These are phyloP conservation scores for Bombus difficillimus DNA, from an alignment of 1,140 invertebrate genomes.

Conservation along the genomic window DNA sequence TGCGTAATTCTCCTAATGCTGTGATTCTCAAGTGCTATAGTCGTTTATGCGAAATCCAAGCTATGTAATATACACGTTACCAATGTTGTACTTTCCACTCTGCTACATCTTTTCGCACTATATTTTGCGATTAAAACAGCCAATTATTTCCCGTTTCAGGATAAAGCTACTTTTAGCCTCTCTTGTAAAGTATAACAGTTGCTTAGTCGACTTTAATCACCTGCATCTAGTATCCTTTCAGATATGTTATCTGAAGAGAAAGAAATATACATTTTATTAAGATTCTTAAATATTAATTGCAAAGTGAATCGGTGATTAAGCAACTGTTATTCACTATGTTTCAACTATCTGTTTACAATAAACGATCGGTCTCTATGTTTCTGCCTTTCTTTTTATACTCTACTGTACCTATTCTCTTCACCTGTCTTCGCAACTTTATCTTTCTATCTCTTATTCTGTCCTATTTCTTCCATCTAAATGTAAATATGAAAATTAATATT, in stretches of 20 bases:
- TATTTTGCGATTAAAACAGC: neutral
- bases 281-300: too few relatives aligned
- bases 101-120: neutral
- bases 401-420: slow-evolving; percentile 25
- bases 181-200: slow-evolving; percentile 25
- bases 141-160: slow-evolving; percentile 13
- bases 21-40: slow-evolving; percentile 48
- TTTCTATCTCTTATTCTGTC: slow-evolving; percentile 18
- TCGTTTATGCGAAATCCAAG: neutral
- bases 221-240: neutral
- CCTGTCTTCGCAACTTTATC: neutral
- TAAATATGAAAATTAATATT: neutral
- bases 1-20: slow-evolving; percentile 18
- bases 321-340: neutral
- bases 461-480: slow-evolving; percentile 1
- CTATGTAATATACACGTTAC: neutral
- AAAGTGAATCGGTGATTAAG: neutral
- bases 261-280: neutral
- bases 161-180: neutral
- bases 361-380: slow-evolving; percentile 23
- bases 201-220: neutral
- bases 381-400: slow-evolving; percentile 40
- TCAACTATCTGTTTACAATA: slow-evolving; percentile 38
- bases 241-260: neutral
- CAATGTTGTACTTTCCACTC: neutral